Base-by-base conservation (phyloP, 1,140 invertebrate genomes). In the Pseudomyrmex flavicornis region DNA sequence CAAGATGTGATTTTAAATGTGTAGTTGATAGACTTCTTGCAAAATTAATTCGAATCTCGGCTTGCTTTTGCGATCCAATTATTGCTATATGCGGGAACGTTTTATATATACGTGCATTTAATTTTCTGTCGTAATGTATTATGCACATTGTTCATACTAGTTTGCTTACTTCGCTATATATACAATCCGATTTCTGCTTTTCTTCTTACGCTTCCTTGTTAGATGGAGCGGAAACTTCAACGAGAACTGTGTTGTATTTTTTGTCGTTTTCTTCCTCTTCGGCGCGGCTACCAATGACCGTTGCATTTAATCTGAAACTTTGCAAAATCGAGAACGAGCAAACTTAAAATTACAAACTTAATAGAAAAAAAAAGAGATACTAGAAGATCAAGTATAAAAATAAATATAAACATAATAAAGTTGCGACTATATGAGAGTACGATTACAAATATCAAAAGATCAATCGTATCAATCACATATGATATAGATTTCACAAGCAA, bases 81-180 rank as follows among this genome's bases (percentile, higher is more conserved):
- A 13, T 69, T 69, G 52, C 54, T 54, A 44, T n/a, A 46, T 65
- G 65, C 20, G 17, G 0, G 35, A 22, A 12, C 7, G 13, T 59
- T 70, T 70, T 69, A 26, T 26, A 10, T 8, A 56, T 52, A 66
- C 66, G 66, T 54, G 35, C 76, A 70, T 80, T 80, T 80, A 54
- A 80, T 59, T 77, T 66, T 70, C 76, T 50, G 76, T 72, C 66
- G 2, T 72, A 80, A 80, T 44, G 44, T 70, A 80, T 80, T 72
- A 44, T 44, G 70, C 54, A 56, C 46, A 80, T 80, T 72, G 76
- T 80, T 72, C n/a, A 35, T 56, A 70, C 72, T 80, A 80, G 44
- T 80, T 80, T 22, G 56, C 54, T 35, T 72, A 80, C 54, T 72
- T 80, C 70, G 52, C 56, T 80, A 35, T 5, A 35, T 22, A 44